Evolutionary conservation across 2,888 invertebrate genomes (phyloP).

Genomic region (Brenthis hecate): DNA sequence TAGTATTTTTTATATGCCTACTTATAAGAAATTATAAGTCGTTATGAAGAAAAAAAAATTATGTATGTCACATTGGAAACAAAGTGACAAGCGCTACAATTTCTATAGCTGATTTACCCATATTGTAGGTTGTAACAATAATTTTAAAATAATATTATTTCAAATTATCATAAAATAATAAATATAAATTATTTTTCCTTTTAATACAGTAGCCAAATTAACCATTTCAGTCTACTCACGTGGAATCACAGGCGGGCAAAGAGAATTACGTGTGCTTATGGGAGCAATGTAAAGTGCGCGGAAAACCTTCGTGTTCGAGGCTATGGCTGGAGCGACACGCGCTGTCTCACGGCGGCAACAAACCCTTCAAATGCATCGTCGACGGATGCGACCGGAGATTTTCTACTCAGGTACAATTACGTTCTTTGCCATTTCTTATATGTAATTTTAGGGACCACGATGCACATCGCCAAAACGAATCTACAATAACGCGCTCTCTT

Average conservation of each 20-base stretch:
- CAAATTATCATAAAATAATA: too few relatives aligned
- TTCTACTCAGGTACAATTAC: slow-evolving; percentile 89
- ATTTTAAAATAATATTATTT: too few relatives aligned
- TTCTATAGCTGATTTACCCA: too few relatives aligned
- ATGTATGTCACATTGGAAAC: too few relatives aligned
- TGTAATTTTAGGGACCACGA: slow-evolving; percentile 40
- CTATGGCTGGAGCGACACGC: slow-evolving; percentile 97
- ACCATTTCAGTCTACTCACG: slow-evolving; percentile 88
- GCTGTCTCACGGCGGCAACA: slow-evolving; percentile 94
- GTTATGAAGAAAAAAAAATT: neutral
- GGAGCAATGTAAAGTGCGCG: slow-evolving; percentile 97
- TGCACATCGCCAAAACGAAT: slow-evolving; percentile 51
- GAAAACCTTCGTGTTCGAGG: slow-evolving; percentile 94
- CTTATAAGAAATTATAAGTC: neutral
- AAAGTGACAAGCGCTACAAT: too few relatives aligned
- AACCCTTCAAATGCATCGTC: slow-evolving; percentile 97
- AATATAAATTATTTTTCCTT: too few relatives aligned
- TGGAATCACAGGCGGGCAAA: slow-evolving; percentile 91
- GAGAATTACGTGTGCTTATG: slow-evolving; percentile 95
- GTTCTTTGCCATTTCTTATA: slow-evolving; percentile 44
- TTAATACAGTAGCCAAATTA: too few relatives aligned
- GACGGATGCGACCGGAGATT: slow-evolving; percentile 95
- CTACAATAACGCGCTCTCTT: slow-evolving; percentile 47
- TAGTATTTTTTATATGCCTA: slow-evolving; percentile 41
- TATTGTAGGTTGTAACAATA: too few relatives aligned